Conservation (phyloP, 2,797 vertebrate genomes). For the Clarias laeviceps region DNA sequence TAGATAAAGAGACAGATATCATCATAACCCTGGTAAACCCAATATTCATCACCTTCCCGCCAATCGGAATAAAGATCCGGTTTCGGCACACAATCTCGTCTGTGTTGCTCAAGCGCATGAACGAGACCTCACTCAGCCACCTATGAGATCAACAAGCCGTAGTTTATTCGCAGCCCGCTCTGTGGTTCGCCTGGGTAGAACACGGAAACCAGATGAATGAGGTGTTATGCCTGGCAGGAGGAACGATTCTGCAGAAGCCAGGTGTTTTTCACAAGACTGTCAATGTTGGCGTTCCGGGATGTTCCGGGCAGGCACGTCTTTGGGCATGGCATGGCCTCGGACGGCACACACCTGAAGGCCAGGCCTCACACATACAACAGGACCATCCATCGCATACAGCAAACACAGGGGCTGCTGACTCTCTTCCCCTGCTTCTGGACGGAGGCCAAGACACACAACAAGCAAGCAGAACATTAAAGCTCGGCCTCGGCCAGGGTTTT, state of each 20-base stretch:
- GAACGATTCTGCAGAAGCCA: constrained; percentile 62
- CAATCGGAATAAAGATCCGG: background rate
- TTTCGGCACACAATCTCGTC: too few species aligned
- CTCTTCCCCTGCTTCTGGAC: constrained; percentile 71
- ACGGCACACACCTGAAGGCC: constrained; percentile 40
- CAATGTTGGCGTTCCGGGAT: constrained; percentile 51
- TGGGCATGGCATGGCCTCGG: too few species aligned
- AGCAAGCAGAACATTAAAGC: constrained; percentile 66
- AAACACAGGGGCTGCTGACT: constrained; percentile 74
- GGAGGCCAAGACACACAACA: constrained; percentile 65
- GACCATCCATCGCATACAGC: constrained; percentile 67
- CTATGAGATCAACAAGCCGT: constrained; percentile 59
- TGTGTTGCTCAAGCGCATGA: background rate
- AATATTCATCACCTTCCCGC: background rate
- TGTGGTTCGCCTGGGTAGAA: constrained; percentile 69
- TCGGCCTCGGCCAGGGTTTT: constrained; percentile 69
- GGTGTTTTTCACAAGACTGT: constrained; percentile 74
- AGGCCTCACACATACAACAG: constrained; percentile 39
- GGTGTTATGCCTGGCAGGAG: constrained; percentile 73
- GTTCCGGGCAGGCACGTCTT: background rate
- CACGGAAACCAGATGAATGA: constrained; percentile 68
- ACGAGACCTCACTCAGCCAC: constrained; percentile 21
- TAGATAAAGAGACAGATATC: background rate
- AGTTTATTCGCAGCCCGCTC: constrained; percentile 60
- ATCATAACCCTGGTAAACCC: too few species aligned